Percentiles rank a stretch among this genome's conserved stretches.
These are phyloP conservation scores for Pristionchus exspectatus DNA, from an alignment of 2,888 invertebrate species.

Conservation along the genomic window DNA sequence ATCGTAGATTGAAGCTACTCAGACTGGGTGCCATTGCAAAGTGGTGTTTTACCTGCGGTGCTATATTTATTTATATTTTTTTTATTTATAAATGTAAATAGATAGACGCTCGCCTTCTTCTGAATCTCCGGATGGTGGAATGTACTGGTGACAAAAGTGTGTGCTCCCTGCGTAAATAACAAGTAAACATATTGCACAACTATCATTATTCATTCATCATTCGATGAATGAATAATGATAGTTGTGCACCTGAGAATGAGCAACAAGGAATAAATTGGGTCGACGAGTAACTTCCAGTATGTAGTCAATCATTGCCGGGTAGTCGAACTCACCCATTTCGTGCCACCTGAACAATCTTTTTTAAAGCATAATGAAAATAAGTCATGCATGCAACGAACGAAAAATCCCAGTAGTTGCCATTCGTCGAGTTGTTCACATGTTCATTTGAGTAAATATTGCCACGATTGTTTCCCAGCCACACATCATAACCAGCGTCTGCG, in stretches of 20 bases:
- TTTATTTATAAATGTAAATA: no score
- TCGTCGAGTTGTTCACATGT: background rate
- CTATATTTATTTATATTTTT: no score
- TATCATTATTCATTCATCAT: no score
- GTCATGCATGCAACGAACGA: background rate
- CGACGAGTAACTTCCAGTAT: background rate
- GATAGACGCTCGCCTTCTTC: background rate
- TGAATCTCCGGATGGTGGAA: background rate
- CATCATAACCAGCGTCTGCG: background rate
- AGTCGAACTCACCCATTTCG: background rate
- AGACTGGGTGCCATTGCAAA: background rate
- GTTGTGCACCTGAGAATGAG: conserved; percentile 6
- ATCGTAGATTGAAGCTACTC: background rate
- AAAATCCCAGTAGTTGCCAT: background rate
- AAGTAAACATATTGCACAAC: no score
- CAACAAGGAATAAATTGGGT: background rate
- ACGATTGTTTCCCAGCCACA: background rate
- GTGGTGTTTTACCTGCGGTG: background rate
- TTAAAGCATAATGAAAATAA: background rate
- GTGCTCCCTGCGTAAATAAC: background rate
- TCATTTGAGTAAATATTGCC: background rate
- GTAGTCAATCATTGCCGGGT: background rate
- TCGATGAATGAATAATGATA: no score
- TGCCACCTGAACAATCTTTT: background rate
- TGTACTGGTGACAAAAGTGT: background rate